Evolutionary conservation across 2,113 vertebrate genomes (phyloP).

Genomic region (Chlorodrepanis virens): DNA sequence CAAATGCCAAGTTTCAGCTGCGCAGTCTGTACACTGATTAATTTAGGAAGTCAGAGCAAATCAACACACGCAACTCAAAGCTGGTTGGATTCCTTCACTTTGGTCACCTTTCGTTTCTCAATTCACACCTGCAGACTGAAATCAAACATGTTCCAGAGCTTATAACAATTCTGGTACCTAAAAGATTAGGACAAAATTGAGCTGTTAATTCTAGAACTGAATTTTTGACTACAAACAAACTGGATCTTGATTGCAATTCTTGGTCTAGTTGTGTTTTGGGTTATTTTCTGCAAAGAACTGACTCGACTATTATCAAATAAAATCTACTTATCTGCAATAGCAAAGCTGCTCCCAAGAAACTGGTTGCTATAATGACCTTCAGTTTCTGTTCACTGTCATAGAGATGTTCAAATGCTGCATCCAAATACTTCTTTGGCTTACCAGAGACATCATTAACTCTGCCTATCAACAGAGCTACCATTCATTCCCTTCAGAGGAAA

Average conservation of each 20-base stretch:
- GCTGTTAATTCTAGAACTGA: not conserved
- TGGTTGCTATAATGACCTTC: not conserved
- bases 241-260: not conserved
- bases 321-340: not conserved
- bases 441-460: not conserved
- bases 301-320: not conserved
- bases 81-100: not conserved
- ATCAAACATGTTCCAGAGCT: not conserved
- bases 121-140: not conserved
- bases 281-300: not conserved
- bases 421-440: not conserved
- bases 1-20: slow-evolving; percentile 55
- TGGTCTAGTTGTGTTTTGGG: not conserved
- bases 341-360: not conserved
- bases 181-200: not conserved
- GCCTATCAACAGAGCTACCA: not conserved
- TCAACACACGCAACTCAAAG: not conserved
- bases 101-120: not conserved
- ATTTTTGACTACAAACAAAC: not conserved
- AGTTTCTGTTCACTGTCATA: not conserved
- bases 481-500: not conserved
- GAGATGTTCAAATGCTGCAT: not conserved
- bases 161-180: not conserved
- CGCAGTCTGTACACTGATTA: not conserved
- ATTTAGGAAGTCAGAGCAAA: not conserved